Evolutionary conservation across 2,888 invertebrate species (phyloP), one percentile per base, ranked within the genome.

Genomic region (Andrena flavipes): DNA sequence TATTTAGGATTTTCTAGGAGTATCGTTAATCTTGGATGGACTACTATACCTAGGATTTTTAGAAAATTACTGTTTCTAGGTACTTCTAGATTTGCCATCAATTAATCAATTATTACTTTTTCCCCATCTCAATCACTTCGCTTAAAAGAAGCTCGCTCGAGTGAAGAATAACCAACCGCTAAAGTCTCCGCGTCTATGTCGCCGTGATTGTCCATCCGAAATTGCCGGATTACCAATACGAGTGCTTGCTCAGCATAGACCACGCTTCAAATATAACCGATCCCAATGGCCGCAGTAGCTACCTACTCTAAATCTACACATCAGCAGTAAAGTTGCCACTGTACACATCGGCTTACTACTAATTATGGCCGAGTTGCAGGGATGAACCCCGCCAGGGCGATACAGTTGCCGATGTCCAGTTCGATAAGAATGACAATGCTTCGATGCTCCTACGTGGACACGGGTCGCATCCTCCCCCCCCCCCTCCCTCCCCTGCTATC

Each of bases 291-390:
- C n/a, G 30, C n/a, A 20, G 30, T 33, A 16, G 4, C 42, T 16
- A 5, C 1, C 42, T 16, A 33, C n/a, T 62, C 30, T 62, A 62
- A 62, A n/a, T 62, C 30, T n/a, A 33, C 60, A 30, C 20, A 62
- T 62, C 30, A 62, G 60, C 60, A 62, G 16, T 16, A 33, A 59
- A 69, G 49, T 75, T 75, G 13, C 54, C 26, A 56, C 56, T 10
- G 33, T 51, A n/a, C 30, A 23, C 23, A 13, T 33, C 29, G 6
- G 16, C 67, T 56, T 26, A 56, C 56, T 56, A 26, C 56, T 56
- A 56, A 56, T 62, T 62, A 29, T 4, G 35, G 29, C 5, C 35
- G 6, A n/a, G 26, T 16, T 51, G 16, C 26, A 23, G 13, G 13
- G 7, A 59, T 23, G 26, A n/a, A 7, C 42, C 1, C 54, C 23